These are phyloP conservation scores for Gymnocheta viridis DNA, from an alignment of 2,888 invertebrate species.

Conservation along the genomic window DNA sequence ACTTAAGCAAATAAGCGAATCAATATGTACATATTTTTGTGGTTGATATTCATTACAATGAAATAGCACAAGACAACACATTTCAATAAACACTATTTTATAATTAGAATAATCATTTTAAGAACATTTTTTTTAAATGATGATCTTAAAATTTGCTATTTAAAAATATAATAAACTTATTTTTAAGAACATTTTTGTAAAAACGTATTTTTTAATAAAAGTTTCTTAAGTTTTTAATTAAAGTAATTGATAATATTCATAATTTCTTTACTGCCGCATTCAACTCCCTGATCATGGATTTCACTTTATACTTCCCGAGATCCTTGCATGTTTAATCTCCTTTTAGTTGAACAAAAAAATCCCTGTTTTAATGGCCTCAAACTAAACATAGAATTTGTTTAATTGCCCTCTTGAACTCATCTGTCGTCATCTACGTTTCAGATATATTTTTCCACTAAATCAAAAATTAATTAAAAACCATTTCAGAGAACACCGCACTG, in stretches of 20 bases:
- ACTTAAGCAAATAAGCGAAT: constrained; percentile 35
- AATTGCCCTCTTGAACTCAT: constrained; percentile 56
- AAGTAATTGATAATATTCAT: background rate
- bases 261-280: too few relatives aligned
- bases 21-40: constrained; percentile 3
- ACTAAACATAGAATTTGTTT: background rate
- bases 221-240: background rate
- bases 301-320: background rate
- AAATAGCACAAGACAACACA: background rate
- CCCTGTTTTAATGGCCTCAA: background rate
- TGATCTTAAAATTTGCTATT: too few relatives aligned
- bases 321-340: background rate
- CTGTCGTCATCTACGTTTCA: constrained; percentile 49
- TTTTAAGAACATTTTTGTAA: too few relatives aligned
- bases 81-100: background rate
- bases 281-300: too few relatives aligned
- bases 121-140: too few relatives aligned
- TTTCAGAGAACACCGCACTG: background rate
- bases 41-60: background rate
- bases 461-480: constrained; percentile 63
- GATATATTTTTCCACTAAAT: constrained; percentile 58
- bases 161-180: too few relatives aligned
- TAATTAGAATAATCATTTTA: background rate
- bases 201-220: background rate
- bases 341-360: background rate